phyloP scores from a whole-genome alignment of 2,888 invertebrate genomes.

The Drosophila greeni region DNA sequence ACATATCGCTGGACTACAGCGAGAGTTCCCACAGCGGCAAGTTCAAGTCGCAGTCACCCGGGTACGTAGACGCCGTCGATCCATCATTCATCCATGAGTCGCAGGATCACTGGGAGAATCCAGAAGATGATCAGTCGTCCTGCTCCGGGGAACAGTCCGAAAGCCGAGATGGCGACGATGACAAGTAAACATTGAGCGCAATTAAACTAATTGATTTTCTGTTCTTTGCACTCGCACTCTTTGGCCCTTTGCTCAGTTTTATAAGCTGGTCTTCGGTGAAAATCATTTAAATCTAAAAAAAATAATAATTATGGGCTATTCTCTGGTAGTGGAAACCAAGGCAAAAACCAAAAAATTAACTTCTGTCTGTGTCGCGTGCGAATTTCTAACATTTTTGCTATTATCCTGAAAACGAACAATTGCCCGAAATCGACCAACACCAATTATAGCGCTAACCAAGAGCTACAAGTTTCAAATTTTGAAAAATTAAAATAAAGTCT shows the following conservation, averaged over 20 bases:
- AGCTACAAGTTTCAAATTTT: too few relatives aligned
- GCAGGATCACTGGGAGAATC: conserved; percentile 12
- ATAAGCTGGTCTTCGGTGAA: not conserved
- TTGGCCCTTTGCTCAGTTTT: conserved; percentile 9
- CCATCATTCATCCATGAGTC: conserved; percentile 13
- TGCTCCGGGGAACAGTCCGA: conserved; percentile 34
- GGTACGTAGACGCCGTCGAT: conserved; percentile 69
- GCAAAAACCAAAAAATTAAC: too few relatives aligned
- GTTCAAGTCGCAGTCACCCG: conserved; percentile 77
- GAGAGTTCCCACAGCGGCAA: conserved; percentile 74
- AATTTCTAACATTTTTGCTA: too few relatives aligned
- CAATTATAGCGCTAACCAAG: too few relatives aligned
- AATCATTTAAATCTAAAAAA: not conserved
- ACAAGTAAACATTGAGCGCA: conserved; percentile 66
- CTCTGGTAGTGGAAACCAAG: too few relatives aligned
- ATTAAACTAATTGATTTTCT: conserved; percentile 15
- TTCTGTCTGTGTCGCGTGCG: too few relatives aligned
- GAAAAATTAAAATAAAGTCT: too few relatives aligned
- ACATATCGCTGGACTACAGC: conserved; percentile 70
- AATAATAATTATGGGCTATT: too few relatives aligned
- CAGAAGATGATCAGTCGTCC: conserved; percentile 10
- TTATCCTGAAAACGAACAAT: too few relatives aligned
- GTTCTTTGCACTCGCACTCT: conserved; percentile 22
- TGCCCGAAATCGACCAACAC: too few relatives aligned
- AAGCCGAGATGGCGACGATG: conserved; percentile 44